Evolutionary conservation across 2,113 vertebrate species (phyloP).

Genomic region (Notarius quadriscutis): DNA sequence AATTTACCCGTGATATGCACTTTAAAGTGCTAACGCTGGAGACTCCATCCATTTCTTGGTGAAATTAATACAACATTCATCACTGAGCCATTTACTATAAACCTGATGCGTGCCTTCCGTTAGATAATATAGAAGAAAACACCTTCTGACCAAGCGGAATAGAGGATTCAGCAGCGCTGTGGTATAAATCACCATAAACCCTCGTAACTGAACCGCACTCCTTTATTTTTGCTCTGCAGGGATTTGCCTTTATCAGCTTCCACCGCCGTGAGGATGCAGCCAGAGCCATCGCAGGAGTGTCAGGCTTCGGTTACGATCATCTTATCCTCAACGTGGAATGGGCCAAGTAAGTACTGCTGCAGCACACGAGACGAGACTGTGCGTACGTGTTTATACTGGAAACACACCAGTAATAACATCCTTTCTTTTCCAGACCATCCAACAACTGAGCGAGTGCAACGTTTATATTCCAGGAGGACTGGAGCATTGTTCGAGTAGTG

Average conservation of each 20-base stretch:
- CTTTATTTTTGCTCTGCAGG: slow-evolving; percentile 64
- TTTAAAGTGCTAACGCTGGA: no score
- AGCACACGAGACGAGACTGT: not conserved
- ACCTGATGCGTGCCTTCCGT: not conserved
- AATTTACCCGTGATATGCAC: no score
- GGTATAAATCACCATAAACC: not conserved
- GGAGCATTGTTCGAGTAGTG: slow-evolving; percentile 49
- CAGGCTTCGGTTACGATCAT: slow-evolving; percentile 94
- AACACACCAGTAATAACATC: not conserved
- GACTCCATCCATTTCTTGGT: no score
- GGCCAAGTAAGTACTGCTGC: slow-evolving; percentile 84
- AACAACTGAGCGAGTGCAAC: slow-evolving; percentile 69
- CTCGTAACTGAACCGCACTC: not conserved
- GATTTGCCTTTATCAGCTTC: slow-evolving; percentile 97
- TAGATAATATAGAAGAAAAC: no score
- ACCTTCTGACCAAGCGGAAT: not conserved
- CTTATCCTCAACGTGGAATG: slow-evolving; percentile 97
- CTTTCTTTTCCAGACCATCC: slow-evolving; percentile 69
- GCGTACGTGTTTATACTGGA: no score
- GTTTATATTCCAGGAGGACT: slow-evolving; percentile 48
- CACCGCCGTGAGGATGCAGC: slow-evolving; percentile 92
- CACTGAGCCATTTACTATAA: not conserved
- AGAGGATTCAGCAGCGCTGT: no score
- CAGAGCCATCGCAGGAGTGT: slow-evolving; percentile 88
- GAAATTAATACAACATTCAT: no score